A percentile compares a stretch with the other conserved stretches of the same genome.
Evolutionary conservation across 2,113 vertebrate genomes (phyloP).

Genomic region (Labeo catla): DNA sequence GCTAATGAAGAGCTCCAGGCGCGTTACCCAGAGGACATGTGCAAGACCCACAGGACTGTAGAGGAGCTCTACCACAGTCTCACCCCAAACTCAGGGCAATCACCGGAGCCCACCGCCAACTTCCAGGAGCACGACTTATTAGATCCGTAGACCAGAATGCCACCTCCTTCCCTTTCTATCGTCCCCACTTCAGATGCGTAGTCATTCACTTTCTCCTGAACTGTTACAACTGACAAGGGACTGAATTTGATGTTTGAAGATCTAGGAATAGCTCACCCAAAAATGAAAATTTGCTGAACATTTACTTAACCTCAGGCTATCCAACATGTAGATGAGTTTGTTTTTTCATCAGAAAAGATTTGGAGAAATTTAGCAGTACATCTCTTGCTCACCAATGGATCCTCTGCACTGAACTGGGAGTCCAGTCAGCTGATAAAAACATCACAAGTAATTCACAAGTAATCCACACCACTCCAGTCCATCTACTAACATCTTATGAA

Average conservation of each 20-base stretch:
- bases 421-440: background rate
- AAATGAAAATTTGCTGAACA: background rate
- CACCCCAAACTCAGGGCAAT: conserved; percentile 42
- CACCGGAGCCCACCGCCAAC: conserved; percentile 54
- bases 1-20: conserved; percentile 88
- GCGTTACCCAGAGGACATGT: conserved; percentile 87
- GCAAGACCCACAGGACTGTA: conserved; percentile 77
- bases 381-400: background rate
- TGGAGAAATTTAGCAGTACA: background rate
- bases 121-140: conserved; percentile 59
- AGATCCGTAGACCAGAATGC: conserved; percentile 56
- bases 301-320: background rate
- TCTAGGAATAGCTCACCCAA: background rate
- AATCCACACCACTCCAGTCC: too few relatives aligned
- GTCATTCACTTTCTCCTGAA: background rate
- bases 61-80: conserved; percentile 83
- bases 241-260: too few relatives aligned
- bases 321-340: background rate
- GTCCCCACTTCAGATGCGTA: background rate
- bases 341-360: background rate
- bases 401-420: background rate
- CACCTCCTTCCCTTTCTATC: background rate
- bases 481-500: too few relatives aligned
- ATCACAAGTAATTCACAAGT: too few relatives aligned
- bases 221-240: background rate